These are phyloP conservation scores for Percopsis transmontana DNA, from an alignment of 2,113 vertebrate species.

Conservation along the genomic window DNA sequence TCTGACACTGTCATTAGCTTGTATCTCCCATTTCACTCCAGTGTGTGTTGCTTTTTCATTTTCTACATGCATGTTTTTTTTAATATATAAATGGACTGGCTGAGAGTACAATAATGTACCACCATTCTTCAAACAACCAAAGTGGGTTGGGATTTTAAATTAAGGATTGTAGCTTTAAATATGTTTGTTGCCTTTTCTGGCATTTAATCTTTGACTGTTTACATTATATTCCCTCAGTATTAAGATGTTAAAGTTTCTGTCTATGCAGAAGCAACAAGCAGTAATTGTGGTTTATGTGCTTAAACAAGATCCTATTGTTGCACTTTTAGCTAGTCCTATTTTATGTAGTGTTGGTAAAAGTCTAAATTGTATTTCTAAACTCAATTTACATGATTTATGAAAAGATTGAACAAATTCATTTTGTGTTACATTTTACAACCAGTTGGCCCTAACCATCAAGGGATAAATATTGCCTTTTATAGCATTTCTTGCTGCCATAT, in stretches of 20 bases:
- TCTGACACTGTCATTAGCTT: slow-evolving; percentile 41
- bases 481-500: slow-evolving; percentile 26
- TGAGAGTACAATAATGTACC: slow-evolving; percentile 11
- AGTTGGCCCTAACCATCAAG: slow-evolving; percentile 39
- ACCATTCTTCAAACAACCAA: slow-evolving; percentile 39
- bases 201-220: slow-evolving; percentile 30
- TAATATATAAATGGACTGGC: not conserved
- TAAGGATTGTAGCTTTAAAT: slow-evolving; percentile 53
- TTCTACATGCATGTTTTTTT: slow-evolving; percentile 26
- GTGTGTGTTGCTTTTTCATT: not conserved
- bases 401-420: not conserved
- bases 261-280: slow-evolving; percentile 45
- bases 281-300: slow-evolving; percentile 9
- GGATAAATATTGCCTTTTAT: slow-evolving; percentile 22
- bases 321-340: slow-evolving; percentile 52
- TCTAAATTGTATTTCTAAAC: slow-evolving; percentile 1
- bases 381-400: slow-evolving; percentile 14
- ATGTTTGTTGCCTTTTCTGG: slow-evolving; percentile 17
- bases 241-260: slow-evolving; percentile 33
- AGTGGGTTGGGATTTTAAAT: slow-evolving; percentile 23
- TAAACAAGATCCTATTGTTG: slow-evolving; percentile 17
- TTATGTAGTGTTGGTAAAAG: slow-evolving; percentile 10
- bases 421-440: slow-evolving; percentile 24
- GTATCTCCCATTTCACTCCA: slow-evolving; percentile 22
- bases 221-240: slow-evolving; percentile 46